phyloP scores from a whole-genome alignment of 2,113 vertebrate genomes.

The Passer montanus region DNA sequence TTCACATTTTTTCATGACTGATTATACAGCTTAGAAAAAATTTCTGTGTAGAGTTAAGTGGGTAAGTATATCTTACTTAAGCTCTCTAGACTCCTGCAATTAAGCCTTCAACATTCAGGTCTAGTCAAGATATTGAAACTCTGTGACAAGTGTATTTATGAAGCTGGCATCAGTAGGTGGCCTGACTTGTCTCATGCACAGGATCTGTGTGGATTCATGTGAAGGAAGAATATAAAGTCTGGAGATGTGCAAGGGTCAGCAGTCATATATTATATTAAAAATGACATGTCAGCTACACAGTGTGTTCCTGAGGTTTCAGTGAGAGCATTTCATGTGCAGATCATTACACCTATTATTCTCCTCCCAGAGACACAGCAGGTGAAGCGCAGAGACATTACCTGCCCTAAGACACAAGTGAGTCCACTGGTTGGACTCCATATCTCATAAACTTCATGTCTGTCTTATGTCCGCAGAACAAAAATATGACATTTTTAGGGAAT shows the following conservation, averaged over 20 bases:
- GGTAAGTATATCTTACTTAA: accelerated
- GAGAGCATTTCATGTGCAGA: neutral
- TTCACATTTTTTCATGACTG: neutral
- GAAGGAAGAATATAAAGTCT: neutral
- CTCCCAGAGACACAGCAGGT: neutral
- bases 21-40: neutral
- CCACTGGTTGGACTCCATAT: accelerated
- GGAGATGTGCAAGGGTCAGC: neutral
- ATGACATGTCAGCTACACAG: neutral
- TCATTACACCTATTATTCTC: neutral
- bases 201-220: neutral
- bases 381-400: neutral
- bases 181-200: accelerated
- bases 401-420: neutral
- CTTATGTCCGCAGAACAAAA: neutral
- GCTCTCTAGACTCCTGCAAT: neutral
- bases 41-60: neutral
- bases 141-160: neutral
- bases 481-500: neutral
- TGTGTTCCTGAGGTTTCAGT: neutral
- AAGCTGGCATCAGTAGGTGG: neutral
- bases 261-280: neutral
- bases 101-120: neutral
- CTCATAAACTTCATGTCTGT: neutral
- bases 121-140: neutral